Conservation (phyloP, 2,113 vertebrate genomes). For the Sylvia atricapilla region DNA sequence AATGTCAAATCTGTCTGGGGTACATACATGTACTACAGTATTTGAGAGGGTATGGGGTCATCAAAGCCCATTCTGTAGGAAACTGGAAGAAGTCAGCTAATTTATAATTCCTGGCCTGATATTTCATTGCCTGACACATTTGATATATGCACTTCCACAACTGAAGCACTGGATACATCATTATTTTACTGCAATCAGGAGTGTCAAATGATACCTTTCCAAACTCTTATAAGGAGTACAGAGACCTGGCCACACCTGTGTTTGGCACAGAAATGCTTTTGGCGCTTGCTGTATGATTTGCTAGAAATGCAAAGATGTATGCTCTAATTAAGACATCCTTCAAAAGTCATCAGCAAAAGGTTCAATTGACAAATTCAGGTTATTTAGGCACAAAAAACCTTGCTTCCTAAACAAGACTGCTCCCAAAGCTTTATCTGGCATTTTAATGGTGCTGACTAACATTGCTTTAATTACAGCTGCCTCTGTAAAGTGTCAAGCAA, state of each 20-base stretch:
- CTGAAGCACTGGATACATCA: neutral
- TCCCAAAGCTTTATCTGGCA: conserved; percentile 24
- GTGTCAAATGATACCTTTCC: too few relatives aligned
- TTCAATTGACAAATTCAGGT: too few relatives aligned
- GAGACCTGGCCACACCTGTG: too few relatives aligned
- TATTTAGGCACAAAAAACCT: neutral
- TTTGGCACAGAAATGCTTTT: too few relatives aligned
- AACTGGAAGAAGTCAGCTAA: neutral
- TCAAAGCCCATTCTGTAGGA: neutral
- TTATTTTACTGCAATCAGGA: too few relatives aligned
- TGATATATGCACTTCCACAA: neutral
- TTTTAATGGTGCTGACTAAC: conserved; percentile 43
- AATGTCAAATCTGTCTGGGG: neutral
- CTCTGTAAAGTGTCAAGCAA: conserved; percentile 22
- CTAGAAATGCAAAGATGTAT: too few relatives aligned
- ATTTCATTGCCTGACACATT: neutral
- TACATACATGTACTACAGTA: neutral
- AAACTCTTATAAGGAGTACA: too few relatives aligned
- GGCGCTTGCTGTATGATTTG: too few relatives aligned
- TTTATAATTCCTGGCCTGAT: neutral
- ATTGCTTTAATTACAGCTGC: conserved; percentile 39
- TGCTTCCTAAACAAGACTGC: neutral
- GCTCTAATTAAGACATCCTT: too few relatives aligned
- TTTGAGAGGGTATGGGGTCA: neutral
- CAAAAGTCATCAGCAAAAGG: too few relatives aligned